Conservation (phyloP, 2,797 vertebrate genomes). For the Falco novaeseelandiae region DNA sequence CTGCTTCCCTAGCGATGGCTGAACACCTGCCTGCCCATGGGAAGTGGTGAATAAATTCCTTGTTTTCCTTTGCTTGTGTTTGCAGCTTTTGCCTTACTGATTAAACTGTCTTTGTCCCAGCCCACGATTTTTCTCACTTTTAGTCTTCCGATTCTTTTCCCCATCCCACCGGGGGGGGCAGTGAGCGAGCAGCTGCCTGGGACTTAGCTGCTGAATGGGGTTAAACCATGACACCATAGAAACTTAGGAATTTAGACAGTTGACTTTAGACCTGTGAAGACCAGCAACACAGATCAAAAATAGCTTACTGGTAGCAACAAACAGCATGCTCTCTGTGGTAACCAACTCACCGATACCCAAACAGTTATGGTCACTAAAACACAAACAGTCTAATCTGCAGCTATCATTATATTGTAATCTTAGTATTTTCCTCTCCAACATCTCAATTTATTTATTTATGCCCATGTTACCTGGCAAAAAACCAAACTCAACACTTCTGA, state of each 20-base stretch:
- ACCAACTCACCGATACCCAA: not conserved
- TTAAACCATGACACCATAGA: not conserved
- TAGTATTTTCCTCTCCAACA: not conserved
- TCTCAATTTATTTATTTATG: not conserved
- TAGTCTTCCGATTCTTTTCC: not conserved
- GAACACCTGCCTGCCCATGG: not conserved
- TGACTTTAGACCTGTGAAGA: not conserved
- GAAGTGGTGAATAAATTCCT: not conserved
- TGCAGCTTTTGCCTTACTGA: not conserved
- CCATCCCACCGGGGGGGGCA: not conserved
- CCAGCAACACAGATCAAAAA: not conserved
- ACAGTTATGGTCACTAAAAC: not conserved
- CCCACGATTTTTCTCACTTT: not conserved
- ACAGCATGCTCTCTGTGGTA: not conserved
- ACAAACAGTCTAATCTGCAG: too few species aligned
- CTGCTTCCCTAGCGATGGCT: not conserved
- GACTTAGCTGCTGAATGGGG: not conserved
- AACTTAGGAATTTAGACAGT: not conserved
- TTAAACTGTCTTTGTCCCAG: not conserved
- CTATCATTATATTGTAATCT: too few species aligned
- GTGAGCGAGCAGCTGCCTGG: not conserved
- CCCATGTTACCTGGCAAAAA: not conserved
- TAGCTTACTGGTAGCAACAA: not conserved
- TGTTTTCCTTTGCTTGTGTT: not conserved
- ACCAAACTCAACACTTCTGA: not conserved